Evolutionary conservation across 2,797 vertebrate species (phyloP).

Genomic region (Gymnoscopelus microlampas): DNA sequence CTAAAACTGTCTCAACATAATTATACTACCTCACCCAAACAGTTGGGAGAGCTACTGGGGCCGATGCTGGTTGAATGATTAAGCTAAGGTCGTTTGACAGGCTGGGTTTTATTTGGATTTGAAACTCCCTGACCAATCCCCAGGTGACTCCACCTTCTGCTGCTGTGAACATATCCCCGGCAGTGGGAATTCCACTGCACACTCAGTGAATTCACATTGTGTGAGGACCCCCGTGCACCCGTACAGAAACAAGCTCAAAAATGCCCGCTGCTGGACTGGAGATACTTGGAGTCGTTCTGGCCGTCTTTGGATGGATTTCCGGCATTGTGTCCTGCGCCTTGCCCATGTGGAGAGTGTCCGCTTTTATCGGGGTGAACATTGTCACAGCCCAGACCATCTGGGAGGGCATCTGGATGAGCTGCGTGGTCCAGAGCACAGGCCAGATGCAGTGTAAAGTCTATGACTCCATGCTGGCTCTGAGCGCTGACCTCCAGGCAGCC

Average conservation of each 20-base stretch:
- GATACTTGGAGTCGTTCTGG: slow-evolving; percentile 85
- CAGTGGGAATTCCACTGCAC: slow-evolving; percentile 8
- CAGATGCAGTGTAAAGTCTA: slow-evolving; percentile 89
- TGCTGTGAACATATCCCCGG: slow-evolving; percentile 30
- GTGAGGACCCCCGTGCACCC: neutral
- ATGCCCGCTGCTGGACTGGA: slow-evolving; percentile 88
- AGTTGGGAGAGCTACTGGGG: slow-evolving; percentile 53
- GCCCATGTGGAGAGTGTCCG: slow-evolving; percentile 92
- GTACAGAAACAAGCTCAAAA: slow-evolving; percentile 19
- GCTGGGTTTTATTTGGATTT: slow-evolving; percentile 40
- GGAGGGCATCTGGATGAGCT: slow-evolving; percentile 92
- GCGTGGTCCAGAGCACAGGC: slow-evolving; percentile 87
- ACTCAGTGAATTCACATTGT: slow-evolving; percentile 5
- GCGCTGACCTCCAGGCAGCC: slow-evolving; percentile 87
- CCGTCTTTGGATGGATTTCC: slow-evolving; percentile 86
- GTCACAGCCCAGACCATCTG: slow-evolving; percentile 87
- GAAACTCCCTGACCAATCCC: slow-evolving; percentile 62
- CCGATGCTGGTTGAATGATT: slow-evolving; percentile 72
- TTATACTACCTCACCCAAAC: slow-evolving; percentile 54
- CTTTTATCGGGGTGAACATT: slow-evolving; percentile 89
- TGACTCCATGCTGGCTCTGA: slow-evolving; percentile 88
- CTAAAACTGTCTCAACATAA: too few species aligned
- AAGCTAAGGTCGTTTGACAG: slow-evolving; percentile 55
- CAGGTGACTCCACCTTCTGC: slow-evolving; percentile 70
- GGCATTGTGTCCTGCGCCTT: slow-evolving; percentile 84